Conservation (phyloP, 2,888 invertebrate species). For the Bhutanitis thaidina region DNA sequence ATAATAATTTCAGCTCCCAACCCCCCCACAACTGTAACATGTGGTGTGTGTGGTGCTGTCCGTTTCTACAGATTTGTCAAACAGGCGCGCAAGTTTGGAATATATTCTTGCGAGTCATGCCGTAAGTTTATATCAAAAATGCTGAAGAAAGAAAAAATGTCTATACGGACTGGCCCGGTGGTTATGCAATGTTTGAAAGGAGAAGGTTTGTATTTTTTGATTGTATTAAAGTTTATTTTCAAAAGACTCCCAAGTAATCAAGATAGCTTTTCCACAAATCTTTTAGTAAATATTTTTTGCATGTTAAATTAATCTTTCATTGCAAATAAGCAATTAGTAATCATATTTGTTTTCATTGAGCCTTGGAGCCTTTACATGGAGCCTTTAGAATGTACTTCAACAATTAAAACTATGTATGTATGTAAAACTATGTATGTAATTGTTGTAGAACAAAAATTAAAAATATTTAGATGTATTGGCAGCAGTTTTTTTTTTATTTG, state of each 20-base stretch:
- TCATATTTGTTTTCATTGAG: no score
- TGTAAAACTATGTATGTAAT: no score
- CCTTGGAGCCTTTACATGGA: slow-evolving; percentile 16
- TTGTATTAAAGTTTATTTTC: neutral
- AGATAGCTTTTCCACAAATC: no score
- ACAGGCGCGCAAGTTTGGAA: slow-evolving; percentile 91
- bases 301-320: no score
- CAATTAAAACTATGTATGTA: neutral
- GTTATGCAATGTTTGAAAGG: slow-evolving; percentile 84
- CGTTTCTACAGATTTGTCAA: slow-evolving; percentile 87
- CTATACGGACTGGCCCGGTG: slow-evolving; percentile 75
- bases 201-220: slow-evolving; percentile 65
- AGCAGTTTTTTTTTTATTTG: no score
- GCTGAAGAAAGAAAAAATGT: slow-evolving; percentile 83
- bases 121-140: slow-evolving; percentile 92
- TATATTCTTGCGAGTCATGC: slow-evolving; percentile 91
- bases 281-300: no score
- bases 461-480: no score
- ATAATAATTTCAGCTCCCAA: slow-evolving; percentile 62
- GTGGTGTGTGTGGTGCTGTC: slow-evolving; percentile 89
- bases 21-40: slow-evolving; percentile 83
- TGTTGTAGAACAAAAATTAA: no score
- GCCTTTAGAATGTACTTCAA: slow-evolving; percentile 23
- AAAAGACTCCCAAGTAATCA: no score
- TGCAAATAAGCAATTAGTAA: no score